Conservation (phyloP, 2,113 vertebrate species). For the Chelonoidis abingdonii region DNA sequence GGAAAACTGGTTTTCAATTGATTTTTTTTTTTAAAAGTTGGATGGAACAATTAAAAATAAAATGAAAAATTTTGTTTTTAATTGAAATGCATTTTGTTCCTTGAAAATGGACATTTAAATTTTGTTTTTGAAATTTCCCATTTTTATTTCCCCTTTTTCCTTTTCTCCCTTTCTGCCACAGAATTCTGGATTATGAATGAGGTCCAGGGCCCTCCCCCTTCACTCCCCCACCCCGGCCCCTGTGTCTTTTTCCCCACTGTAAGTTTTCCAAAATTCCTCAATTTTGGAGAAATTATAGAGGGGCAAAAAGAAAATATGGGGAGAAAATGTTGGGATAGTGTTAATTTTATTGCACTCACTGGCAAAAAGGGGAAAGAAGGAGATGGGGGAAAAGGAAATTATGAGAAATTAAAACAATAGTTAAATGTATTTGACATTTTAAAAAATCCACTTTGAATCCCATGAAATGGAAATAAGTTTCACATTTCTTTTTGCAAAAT, state of each 20-base stretch:
- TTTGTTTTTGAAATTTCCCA: no score
- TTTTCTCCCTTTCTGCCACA: background rate
- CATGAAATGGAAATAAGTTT: background rate
- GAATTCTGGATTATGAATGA: background rate
- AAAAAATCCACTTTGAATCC: background rate
- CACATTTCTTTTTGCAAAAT: background rate
- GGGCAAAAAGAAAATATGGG: background rate
- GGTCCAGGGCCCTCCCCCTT: background rate
- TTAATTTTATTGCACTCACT: background rate
- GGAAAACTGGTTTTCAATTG: background rate
- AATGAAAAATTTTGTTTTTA: no score
- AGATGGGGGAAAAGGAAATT: background rate
- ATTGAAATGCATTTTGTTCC: no score
- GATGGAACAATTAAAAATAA: background rate
- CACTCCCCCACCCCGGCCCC: accelerated
- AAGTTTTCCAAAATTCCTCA: background rate
- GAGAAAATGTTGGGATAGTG: background rate
- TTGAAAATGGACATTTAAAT: no score
- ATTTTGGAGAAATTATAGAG: background rate
- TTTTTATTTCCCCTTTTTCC: background rate
- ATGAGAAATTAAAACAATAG: background rate
- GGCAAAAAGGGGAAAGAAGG: background rate
- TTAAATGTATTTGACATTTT: background rate
- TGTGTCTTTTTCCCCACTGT: background rate
- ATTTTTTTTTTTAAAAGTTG: background rate